phyloP scores from a whole-genome alignment of 2,113 vertebrate species.

The Spheniscus mendiculus region DNA sequence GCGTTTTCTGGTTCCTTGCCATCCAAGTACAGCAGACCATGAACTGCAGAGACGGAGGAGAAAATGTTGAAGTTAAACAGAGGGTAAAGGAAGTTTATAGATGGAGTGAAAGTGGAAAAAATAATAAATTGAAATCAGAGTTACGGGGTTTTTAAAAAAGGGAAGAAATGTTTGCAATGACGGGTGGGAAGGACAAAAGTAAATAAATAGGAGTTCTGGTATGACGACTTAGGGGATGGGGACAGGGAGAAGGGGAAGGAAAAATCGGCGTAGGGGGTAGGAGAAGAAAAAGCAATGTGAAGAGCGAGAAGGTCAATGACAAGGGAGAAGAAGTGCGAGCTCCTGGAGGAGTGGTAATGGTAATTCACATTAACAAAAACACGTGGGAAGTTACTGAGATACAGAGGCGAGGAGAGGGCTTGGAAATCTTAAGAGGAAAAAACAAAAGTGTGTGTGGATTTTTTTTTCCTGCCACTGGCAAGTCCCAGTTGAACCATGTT shows the following conservation, averaged over 20 bases:
- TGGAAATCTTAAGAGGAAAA: neutral
- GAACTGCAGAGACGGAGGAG: neutral
- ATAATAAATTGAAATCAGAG: neutral
- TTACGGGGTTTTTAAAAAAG: neutral
- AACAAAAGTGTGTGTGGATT: rapidly evolving
- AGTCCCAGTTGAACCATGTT: neutral
- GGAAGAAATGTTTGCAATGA: neutral
- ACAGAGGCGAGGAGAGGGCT: neutral
- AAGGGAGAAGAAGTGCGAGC: neutral
- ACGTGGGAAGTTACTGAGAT: neutral
- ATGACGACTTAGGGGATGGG: neutral
- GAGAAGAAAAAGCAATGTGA: neutral
- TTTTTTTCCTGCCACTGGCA: neutral
- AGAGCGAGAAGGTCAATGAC: neutral
- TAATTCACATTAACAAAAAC: neutral
- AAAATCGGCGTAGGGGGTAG: rapidly evolving
- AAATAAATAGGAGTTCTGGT: neutral
- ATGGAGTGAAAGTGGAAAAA: neutral
- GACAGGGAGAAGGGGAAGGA: neutral
- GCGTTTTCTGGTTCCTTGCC: neutral
- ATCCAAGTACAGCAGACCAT: neutral
- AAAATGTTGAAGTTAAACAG: neutral
- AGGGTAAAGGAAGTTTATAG: neutral
- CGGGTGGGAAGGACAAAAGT: neutral
- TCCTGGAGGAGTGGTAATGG: neutral